Evolutionary conservation across 2,797 vertebrate species (phyloP).

Genomic region (Threskiornis aethiopicus): DNA sequence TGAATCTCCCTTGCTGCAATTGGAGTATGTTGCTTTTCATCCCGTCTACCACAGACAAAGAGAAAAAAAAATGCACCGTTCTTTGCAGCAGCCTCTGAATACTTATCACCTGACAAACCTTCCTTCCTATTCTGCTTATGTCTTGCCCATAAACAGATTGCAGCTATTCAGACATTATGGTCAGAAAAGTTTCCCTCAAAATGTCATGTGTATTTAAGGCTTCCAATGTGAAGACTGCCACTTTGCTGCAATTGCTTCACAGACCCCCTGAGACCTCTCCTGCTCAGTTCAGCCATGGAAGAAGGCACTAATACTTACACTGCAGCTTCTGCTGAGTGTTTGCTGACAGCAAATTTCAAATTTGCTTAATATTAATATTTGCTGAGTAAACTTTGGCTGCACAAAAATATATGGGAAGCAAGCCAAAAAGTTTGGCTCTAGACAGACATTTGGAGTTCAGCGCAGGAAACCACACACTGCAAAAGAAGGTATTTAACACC

Average conservation of each 20-base stretch:
- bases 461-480: neutral
- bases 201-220: neutral
- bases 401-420: neutral
- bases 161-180: neutral
- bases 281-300: neutral
- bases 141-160: neutral
- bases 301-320: neutral
- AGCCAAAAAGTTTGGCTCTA: neutral
- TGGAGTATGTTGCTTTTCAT: neutral
- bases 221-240: neutral
- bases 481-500: neutral
- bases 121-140: neutral
- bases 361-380: slow-evolving; percentile 4
- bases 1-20: neutral
- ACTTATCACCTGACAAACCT: neutral
- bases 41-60: neutral
- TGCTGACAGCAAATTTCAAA: neutral
- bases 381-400: neutral
- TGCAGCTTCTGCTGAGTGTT: neutral
- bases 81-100: neutral
- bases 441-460: neutral
- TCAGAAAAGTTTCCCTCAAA: neutral
- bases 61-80: neutral
- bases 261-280: neutral
- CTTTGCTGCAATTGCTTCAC: neutral